These are phyloP conservation scores for Lamprologus ornatipinnis DNA, from an alignment of 2,113 vertebrate genomes.

Conservation along the genomic window DNA sequence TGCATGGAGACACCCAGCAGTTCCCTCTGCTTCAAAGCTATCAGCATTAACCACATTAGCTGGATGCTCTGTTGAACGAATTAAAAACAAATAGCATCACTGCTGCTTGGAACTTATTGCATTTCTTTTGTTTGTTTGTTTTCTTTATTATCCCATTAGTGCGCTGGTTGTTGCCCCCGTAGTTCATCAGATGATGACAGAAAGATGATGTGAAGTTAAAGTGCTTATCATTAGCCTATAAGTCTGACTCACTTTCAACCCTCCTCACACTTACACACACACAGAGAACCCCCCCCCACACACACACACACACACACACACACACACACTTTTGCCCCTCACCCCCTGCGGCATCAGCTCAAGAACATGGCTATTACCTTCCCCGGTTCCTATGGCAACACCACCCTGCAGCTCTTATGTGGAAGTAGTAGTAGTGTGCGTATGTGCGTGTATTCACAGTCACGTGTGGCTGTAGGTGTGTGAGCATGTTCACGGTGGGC, in stretches of 20 bases:
- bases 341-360: constrained; percentile 61
- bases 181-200: neutral
- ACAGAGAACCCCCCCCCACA: neutral
- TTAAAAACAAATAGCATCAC: neutral
- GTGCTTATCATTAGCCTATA: constrained; percentile 30
- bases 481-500: neutral
- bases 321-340: constrained; percentile 13
- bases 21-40: neutral
- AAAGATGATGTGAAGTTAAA: constrained; percentile 16
- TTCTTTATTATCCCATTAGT: neutral
- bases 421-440: neutral
- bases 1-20: neutral
- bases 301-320: neutral
- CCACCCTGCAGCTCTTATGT: constrained; percentile 52
- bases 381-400: constrained; percentile 73
- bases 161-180: neutral
- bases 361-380: constrained; percentile 70
- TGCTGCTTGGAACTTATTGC: neutral
- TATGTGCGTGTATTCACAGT: neutral
- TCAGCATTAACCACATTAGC: constrained; percentile 3
- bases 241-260: constrained; percentile 31
- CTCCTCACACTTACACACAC: neutral
- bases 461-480: neutral
- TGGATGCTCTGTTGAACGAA: neutral
- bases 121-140: neutral